Base-by-base conservation (phyloP, 2,888 invertebrate species). In the Synergus japonicus region DNA sequence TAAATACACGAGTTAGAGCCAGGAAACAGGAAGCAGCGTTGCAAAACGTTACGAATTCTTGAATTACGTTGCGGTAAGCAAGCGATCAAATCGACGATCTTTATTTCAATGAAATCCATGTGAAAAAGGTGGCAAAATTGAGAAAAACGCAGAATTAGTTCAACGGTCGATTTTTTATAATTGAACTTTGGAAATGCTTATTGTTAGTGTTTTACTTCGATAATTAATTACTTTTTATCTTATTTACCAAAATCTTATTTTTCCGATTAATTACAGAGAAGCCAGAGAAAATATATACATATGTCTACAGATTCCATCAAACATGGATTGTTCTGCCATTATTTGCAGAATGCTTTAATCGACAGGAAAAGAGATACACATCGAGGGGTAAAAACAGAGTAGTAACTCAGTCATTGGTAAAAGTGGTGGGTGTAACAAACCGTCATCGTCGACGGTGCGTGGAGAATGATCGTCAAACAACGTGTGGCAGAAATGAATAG, bases 391-490 rank as follows among this genome's bases (percentile, higher is more conserved):
- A 43, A 73, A 46, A 18, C 13, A 49, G 18, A 41, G 44, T 18
- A 76, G 15, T 22, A 80, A 79, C 73, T 81, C 80, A 80, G 77
- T 80, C 60, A 76, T 82, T 78, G 82, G 78, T 73, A 81, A 84
- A 84, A 85, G 78, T 81, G 80, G 83, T 76, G 79, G 79, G 60
- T 78, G 64, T 78, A 80, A 81, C 82, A 78, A 80, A 83, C 79
- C 80, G 77, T 79, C 77, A 66, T 82, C 79, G 67, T 78, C 84
- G 83, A 79, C 87, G 86, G 83, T 81, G 88, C 85, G 88, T 82
- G 85, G 85, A 81, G 85, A 88, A 88, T 85, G 87, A 87, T 88
- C 85, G 83, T 88, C 87, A 89, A 90, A 90, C 88, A 90, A 88
- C 88, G 89, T 88, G 90, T 89, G 88, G 85, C 86, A 78, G 64